Conservation (phyloP, 2,113 vertebrate genomes). For the Heloderma charlesbogerti region DNA sequence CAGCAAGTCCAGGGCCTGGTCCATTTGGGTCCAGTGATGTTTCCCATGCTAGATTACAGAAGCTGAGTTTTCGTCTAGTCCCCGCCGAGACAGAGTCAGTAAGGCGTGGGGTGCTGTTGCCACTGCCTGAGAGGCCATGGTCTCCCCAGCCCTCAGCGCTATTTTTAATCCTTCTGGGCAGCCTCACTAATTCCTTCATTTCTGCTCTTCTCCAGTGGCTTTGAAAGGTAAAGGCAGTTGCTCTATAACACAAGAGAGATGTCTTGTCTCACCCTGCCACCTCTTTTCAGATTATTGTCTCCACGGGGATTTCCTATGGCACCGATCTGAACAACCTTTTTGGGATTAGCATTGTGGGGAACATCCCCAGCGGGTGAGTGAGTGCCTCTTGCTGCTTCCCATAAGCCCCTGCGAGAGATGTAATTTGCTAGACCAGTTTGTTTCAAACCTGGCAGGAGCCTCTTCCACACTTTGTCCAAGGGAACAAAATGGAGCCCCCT, state of each 20-base stretch:
- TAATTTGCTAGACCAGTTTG: not conserved
- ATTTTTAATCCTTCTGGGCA: not conserved
- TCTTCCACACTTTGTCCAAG: not conserved
- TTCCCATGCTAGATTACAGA: not conserved
- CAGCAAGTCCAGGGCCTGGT: not conserved
- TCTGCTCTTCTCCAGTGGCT: not conserved
- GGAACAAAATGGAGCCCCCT: not conserved
- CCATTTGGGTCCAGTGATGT: not conserved
- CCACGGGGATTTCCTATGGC: constrained; percentile 85
- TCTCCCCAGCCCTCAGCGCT: not conserved
- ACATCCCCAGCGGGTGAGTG: constrained; percentile 91
- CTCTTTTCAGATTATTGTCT: constrained; percentile 83
- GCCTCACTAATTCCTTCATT: not conserved
- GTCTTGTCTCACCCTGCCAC: constrained; percentile 28
- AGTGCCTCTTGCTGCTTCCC: constrained; percentile 54
- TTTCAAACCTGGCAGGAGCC: not conserved
- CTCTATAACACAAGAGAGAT: not conserved
- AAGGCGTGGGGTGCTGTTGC: not conserved
- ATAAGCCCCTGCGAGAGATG: not conserved
- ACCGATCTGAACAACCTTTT: constrained; percentile 72
- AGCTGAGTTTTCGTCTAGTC: not conserved
- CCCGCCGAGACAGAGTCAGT: not conserved
- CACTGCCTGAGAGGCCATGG: not conserved
- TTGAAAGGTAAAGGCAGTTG: not conserved
- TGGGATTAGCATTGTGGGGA: constrained; percentile 84